Evolutionary conservation across 2,113 vertebrate genomes (phyloP), one percentile per base, ranked within the genome.

Genomic region (Chaetodon auriga): DNA sequence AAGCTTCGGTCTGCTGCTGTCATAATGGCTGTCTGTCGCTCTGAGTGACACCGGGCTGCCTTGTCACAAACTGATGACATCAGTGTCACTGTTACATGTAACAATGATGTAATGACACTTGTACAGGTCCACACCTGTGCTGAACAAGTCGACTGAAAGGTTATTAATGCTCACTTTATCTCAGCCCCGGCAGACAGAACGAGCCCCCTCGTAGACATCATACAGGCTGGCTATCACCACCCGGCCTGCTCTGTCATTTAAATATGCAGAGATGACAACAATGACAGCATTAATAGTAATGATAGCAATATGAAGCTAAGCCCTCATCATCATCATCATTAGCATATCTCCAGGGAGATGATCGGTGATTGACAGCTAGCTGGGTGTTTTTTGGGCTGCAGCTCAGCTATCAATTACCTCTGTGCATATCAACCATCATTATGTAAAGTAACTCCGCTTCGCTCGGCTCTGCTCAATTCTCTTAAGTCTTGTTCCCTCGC

Each of bases 201-300:
- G 35, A 71, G 68, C 49, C 64, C 62, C 41, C 43, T 81, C 81
- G 19, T 25, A 83, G 64, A 83, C 81, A 87, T 81, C 86, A 85
- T 57, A 85, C 83, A 78, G 49, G 41, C 64, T 13, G 85, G 80
- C 88, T 84, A 84, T 84, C 90, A 80, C 55, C 80, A 18, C 48
- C 83, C 55, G 89, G 80, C 82, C 87, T n/a, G 49, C 75, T 86
- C 82, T 83, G 87, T 92, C 90, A 93, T 92, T 92, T 93, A 87
- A 87, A 93, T 92, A 91, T 91, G 91, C 87, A 87, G 85, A 88
- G 90, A 91, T 93, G 93, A 94, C 92, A 94, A 94, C 93, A 94
- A 92, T 91, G 90, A 91, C 87, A 88, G 89, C 91, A 94, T 94
- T 93, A 94, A 94, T 94, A 94, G 93, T 94, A 93, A 94, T 94